Evolutionary conservation across 2,113 vertebrate species (phyloP), one percentile per base, ranked within the genome.

Genomic region (Gorsachius goisagi): DNA sequence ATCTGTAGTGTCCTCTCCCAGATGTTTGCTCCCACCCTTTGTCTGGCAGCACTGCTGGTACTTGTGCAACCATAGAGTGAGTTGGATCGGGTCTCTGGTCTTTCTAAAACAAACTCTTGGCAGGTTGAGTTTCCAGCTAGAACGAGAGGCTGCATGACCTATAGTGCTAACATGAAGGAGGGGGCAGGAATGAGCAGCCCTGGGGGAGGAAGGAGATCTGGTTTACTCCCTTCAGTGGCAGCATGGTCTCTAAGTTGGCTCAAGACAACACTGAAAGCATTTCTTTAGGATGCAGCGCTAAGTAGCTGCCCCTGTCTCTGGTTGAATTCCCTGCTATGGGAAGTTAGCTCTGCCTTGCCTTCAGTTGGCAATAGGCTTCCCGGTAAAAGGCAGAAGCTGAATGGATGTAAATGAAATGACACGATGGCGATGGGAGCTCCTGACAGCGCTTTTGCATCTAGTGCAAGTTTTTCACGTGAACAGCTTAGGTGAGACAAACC

Each of bases 31-130:
- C 50, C 28, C 33, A 71, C 32, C 37, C 11, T 39, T 72, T 60
- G 19, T 44, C 23, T 52, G 64, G 50, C 35, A 74, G 55, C 44
- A 73, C 28, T 24, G 41, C 50, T 66, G 41, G 50, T 45, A 32
- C 20, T 45, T 3, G 2, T n/a, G 26, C 1, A 1, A 14, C 55
- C 45, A 22, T 1, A 18, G 63, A 69, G 50, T 0, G 0, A 80
- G 32, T n/a, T 62, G 59, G 47, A 58, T 58, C 55, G 24, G 24
- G 50, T 77, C 55, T 73, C 75, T 24, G 11, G 26, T 64, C 55
- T 32, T 62, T 52, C 50, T 41, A 75, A 89, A 78, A 67, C 45
- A 69, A 81, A 24, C 6, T 63, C 41, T 55, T 62, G 37, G 7
- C n/a, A 87, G 64, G 50, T 19, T 68, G 41, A 45, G 20, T 78